Percentiles rank a stretch among this genome's conserved stretches.
These are phyloP conservation scores for Drosophila lini DNA, from an alignment of 1,140 invertebrate species.

Conservation along the genomic window DNA sequence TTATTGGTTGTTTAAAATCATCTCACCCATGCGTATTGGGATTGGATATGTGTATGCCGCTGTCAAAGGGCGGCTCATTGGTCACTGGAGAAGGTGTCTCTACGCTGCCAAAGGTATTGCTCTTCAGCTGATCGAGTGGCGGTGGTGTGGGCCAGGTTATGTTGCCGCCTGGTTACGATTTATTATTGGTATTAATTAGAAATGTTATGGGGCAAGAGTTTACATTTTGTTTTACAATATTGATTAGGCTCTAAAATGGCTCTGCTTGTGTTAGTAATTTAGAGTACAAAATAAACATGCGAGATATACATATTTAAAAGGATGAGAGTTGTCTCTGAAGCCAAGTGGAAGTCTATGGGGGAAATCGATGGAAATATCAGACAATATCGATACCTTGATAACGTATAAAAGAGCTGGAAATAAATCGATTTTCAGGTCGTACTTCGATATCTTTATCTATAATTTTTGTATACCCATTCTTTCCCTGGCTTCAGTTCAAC, in stretches of 20 bases:
- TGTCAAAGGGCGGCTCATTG: constrained; percentile 78
- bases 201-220: background rate
- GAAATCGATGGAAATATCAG: no score
- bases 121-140: constrained; percentile 79
- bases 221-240: constrained; percentile 51
- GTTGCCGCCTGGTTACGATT: constrained; percentile 65
- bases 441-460: no score
- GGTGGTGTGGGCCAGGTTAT: constrained; percentile 81
- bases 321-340: constrained; percentile 5
- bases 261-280: constrained; percentile 52
- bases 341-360: background rate
- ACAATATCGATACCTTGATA: no score
- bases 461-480: no score
- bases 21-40: constrained; percentile 83
- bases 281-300: constrained; percentile 67
- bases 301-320: constrained; percentile 33
- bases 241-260: constrained; percentile 44
- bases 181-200: constrained; percentile 2
- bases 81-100: constrained; percentile 82
- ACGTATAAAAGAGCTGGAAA: no score
- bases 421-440: no score
- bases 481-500: constrained; percentile 7
- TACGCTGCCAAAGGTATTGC: constrained; percentile 81
- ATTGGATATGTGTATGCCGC: constrained; percentile 78
- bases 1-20: background rate